Evolutionary conservation across 1,140 invertebrate genomes (phyloP), one percentile per base, ranked within the genome.

Genomic region (Metopolophium dirhodum): DNA sequence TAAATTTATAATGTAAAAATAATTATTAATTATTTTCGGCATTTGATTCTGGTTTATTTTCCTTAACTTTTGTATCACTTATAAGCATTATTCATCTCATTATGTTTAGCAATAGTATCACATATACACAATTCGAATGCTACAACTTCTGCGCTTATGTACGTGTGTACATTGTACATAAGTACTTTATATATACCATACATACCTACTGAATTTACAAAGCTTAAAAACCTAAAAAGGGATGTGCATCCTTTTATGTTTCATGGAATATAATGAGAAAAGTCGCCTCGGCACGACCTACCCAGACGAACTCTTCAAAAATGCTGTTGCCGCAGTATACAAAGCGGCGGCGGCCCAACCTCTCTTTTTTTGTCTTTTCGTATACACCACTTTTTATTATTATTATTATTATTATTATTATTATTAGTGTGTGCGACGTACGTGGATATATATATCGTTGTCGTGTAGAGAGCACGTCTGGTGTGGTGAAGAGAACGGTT

Each of bases 281-380:
- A 92, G 47, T 92, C 90, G 68, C 90, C 90, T 77, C 35, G 61
- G n/a, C 51, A 35, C 35, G 45, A 57, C 49, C 88, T 37, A 82
- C n/a, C 68, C 90, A 92, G 90, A 91, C 90, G 61, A 41, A 49
- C 90, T 92, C 90, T 92, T 92, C 61, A 83, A 92, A 92, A 92
- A 92, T 51, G 90, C 90, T 92, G 90, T 92, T 92, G 45, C 90
- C 90, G 90, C 90, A 92, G 35, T 92, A 92, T 83, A 82, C 47
- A 91, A 91, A 91, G 68, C 61, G 37, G 22, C 30, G 61, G 18
- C 57, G 30, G 30, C 45, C 18, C 90, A 35, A 57, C 90, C 90
- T 83, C 35, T 54, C n/a, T 68, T 68, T 68, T 93, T 86, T 93
- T 51, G 37, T 86, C n/a, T 85, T 54, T 93, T 85, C 26, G 47